Base-by-base conservation (phyloP, 2,888 invertebrate genomes). In the Pachydiplax longipennis region DNA sequence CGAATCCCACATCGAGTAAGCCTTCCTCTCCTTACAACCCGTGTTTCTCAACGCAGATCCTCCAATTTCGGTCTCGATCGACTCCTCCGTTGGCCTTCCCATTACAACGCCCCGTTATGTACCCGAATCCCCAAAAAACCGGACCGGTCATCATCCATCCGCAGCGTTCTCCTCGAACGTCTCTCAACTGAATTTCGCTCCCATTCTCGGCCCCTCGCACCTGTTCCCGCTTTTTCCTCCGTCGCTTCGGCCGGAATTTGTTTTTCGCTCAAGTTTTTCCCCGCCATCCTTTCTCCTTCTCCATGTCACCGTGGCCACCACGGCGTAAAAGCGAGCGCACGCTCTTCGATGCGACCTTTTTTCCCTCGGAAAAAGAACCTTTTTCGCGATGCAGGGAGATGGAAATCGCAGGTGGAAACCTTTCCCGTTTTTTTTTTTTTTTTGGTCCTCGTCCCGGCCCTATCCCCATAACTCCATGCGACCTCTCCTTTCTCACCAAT, bases 391-490 rank as follows among this genome's bases (percentile, higher is more conserved):
- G 81, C 81, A 81, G 44, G 40, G 81, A 40, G 81, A 81, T 82
- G 82, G 82, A 82, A 82, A 82, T 82, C 48, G 48, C 82, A 82
- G 82, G 82, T 82, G 82, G 82, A 44, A 53, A 13, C 58, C 25
- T 25, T 58, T 22, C 83, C 31, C n/a, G 1, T 25, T 22, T 25
- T 58, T 31, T 48, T 22, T 31, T 48, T 22, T 13, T 25, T 82
- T 2, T 22, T 25, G 22, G 25, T n/a, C 83, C 15, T 2, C 53
- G 15, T 48, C n/a, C n/a, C n/a, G 37, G 37, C 37, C 22, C 58
- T 31, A 6, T 58, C 58, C n/a, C 58, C 58, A 31, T 82, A 44
- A 25, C 58, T 35, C 31, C 58, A 4, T 0, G 40, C 53, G 13
- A 35, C 82, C 48, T 82, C 82, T 82, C 82, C 48, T 25, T 48